Evolutionary conservation across 1,140 invertebrate species (phyloP), one percentile per base, ranked within the genome.

Genomic region (Sitophilus oryzae): DNA sequence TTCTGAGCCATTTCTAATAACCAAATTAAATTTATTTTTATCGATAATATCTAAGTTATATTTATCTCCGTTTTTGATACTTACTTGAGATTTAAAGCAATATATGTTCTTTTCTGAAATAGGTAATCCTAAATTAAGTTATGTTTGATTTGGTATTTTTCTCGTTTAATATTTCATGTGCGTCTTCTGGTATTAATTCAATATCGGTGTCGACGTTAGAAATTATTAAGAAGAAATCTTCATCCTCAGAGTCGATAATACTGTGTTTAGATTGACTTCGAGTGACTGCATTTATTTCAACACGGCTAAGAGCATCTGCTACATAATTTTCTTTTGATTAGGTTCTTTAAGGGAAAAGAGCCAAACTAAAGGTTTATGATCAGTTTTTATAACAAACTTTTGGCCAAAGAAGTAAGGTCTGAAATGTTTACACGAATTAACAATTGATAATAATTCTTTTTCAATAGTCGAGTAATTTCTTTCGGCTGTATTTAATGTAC

Each of bases 291-390:
- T 38, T 38, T 38, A 38, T 38, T 38, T 38, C 36, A 4, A 38
- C 16, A 3, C 36, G 36, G 36, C 36, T 38, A 9, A 38, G 36
- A 38, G 36, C 36, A 38, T 38, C 36, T 38, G 36, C 36, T 38
- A 38, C 36, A 14, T 38, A 14, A 38, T 38, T 38, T 38, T 38
- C 6, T 38, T 38, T 23, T 42, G 30, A 44, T 56, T 56, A 15
- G 41, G 30, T 19, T 56, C 18, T 44, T 52, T 56, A 23, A 56
- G 3, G 11, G 25, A 36, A 20, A 43, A 56, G 42, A 56, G 36
- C 52, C 54, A 56, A 16, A 48, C 41, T 14, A 56, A 30, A 15
- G 47, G 41, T 19, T 52, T 56, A 46, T 56, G 54, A 44, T 56
- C 54, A 10, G 46, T 55, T 48, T 55, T 15, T n/a, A 55, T 55